Conservation (phyloP, 2,888 invertebrate species). For the Brachynemurus nebulosus region DNA sequence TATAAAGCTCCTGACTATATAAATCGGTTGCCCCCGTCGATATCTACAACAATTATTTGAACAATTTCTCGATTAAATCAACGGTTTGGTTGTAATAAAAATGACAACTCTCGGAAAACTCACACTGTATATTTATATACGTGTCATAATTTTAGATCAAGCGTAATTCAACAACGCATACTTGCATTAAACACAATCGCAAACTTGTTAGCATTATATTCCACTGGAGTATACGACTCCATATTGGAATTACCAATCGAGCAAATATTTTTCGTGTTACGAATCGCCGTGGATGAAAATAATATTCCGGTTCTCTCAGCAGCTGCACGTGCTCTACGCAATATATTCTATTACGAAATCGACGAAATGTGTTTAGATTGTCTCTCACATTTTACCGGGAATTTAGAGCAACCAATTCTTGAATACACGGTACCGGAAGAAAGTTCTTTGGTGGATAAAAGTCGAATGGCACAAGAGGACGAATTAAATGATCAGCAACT, state of each 20-base stretch:
- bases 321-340: constrained; percentile 60
- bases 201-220: constrained; percentile 58
- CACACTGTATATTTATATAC: no score
- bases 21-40: no score
- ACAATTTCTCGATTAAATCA: no score
- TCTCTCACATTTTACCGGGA: constrained; percentile 49
- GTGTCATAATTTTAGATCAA: constrained; percentile 35
- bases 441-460: constrained; percentile 6
- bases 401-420: constrained; percentile 44
- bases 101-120: no score
- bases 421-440: constrained; percentile 22
- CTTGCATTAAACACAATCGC: constrained; percentile 67
- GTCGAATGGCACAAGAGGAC: constrained; percentile 16
- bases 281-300: constrained; percentile 79
- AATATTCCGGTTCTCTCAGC: constrained; percentile 57
- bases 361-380: constrained; percentile 68
- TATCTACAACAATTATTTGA: no score
- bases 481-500: constrained; percentile 73
- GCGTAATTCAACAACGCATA: constrained; percentile 70
- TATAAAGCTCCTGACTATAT: no score
- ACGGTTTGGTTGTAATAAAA: no score
- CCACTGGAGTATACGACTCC: constrained; percentile 61
- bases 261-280: constrained; percentile 63
- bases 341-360: constrained; percentile 57
- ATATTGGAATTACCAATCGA: constrained; percentile 60